Evolutionary conservation across 2,113 vertebrate genomes (phyloP), one percentile per base, ranked within the genome.

Genomic region (Corythornis madagascariensis): DNA sequence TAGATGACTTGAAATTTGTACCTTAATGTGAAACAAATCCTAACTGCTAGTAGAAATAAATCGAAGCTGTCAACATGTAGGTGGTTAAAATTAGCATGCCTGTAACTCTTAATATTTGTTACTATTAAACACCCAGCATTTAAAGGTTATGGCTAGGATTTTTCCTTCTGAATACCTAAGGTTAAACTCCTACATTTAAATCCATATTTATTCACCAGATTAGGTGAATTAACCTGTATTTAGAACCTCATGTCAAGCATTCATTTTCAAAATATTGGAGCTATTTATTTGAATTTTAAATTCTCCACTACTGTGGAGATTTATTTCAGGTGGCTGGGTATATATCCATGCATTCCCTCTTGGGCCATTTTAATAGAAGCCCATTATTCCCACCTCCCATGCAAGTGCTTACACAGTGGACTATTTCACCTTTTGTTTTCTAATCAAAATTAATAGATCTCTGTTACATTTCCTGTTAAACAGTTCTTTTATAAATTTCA

Each of bases 181-280:
- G 78, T 92, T 94, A 93, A 93, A 78, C 59, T 85, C 66, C 57
- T 78, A 24, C 83, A 35, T 92, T 55, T 88, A 92, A 96, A 88
- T 76, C 69, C 35, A 69, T 86, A 79, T 74, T 92, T 91, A 88
- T 93, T 89, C 60, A 91, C 60, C 50, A 85, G 74, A 83, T 93
- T 87, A 77, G 64, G 48, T 82, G 38, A 64, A 77, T 92, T 93
- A 89, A 67, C 53, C 79, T 89, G 53, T 89, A 88, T 93, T 91
- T 94, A 94, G 82, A 94, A 85, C 67, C 82, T 83, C n/a, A 92
- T 89, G 61, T 86, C 73, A 90, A 10, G 76, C 24, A 16, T 90
- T 92, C 65, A 45, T 40, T 91, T 90, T 84, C 48, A 86, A 92
- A 94, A 88, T 88, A 40, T 94, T 92, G 65, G 33, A 91, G 18